Evolutionary conservation across 1,140 invertebrate species (phyloP).

Genomic region (Drosophila nigrodunni): DNA sequence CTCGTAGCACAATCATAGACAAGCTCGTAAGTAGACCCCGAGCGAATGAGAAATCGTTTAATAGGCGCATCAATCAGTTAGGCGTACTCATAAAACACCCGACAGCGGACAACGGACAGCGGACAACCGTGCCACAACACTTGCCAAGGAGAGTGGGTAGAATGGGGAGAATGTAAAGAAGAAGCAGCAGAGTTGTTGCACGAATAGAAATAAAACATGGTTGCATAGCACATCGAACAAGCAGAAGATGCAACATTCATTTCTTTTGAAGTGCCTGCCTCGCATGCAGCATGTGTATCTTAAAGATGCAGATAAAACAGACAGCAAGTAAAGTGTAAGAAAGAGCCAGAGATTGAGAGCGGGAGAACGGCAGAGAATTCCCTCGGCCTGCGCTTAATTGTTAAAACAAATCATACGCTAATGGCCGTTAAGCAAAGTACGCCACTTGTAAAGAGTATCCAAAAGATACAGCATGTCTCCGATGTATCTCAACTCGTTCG

Average conservation of each 20-base stretch:
- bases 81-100: slow-evolving; percentile 74
- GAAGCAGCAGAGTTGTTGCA: not conserved
- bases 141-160: not conserved
- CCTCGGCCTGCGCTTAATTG: slow-evolving; percentile 67
- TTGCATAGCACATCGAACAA: slow-evolving; percentile 32
- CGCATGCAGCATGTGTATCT: slow-evolving; percentile 50
- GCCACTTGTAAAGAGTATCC: slow-evolving; percentile 27
- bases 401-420: slow-evolving; percentile 84
- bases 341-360: not conserved
- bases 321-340: not conserved
- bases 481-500: not conserved
- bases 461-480: slow-evolving; percentile 40
- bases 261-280: slow-evolving; percentile 73
- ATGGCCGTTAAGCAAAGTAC: slow-evolving; percentile 74
- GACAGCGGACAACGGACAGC: slow-evolving; percentile 12
- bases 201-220: slow-evolving; percentile 63
- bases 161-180: not conserved
- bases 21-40: slow-evolving; percentile 26
- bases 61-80: slow-evolving; percentile 77
- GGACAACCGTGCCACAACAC: slow-evolving; percentile 29
- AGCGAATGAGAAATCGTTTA: slow-evolving; percentile 67
- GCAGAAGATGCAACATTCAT: slow-evolving; percentile 46
- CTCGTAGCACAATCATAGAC: slow-evolving; percentile 11
- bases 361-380: not conserved
- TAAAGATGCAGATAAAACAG: slow-evolving; percentile 58